Evolutionary conservation across 1,140 invertebrate genomes (phyloP).

Genomic region (Sycophila sp.): DNA sequence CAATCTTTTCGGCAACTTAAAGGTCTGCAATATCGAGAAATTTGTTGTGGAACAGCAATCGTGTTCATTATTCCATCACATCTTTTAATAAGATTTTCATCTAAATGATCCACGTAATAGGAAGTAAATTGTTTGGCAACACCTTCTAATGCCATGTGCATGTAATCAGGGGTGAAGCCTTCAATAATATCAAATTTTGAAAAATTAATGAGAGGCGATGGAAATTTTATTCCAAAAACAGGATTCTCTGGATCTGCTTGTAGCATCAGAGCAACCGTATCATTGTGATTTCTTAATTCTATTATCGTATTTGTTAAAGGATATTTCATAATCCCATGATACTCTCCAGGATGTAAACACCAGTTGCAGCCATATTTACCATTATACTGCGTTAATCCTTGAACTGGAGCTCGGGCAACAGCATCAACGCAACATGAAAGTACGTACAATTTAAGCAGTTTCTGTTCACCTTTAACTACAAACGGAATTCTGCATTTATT

Average conservation of each 20-base stretch:
- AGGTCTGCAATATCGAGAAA: constrained; percentile 5
- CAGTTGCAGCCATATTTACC: constrained; percentile 32
- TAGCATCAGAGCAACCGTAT: no score
- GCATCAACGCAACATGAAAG: constrained; percentile 28
- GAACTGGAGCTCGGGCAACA: constrained; percentile 36
- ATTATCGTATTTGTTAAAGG: no score
- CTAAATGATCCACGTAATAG: no score
- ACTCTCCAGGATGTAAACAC: constrained; percentile 35
- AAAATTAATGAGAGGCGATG: no score
- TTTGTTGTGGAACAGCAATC: constrained; percentile 28
- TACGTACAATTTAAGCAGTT: not conserved
- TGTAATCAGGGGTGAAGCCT: no score
- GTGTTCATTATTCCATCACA: constrained; percentile 10
- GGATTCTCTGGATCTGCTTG: no score
- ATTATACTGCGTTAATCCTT: constrained; percentile 35
- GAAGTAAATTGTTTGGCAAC: no score
- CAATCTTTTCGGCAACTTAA: constrained; percentile 11
- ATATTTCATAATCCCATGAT: no score
- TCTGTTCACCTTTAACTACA: not conserved
- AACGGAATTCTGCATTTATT: not conserved
- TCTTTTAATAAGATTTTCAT: constrained; percentile 21
- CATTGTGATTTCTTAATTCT: no score
- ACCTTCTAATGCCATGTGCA: no score
- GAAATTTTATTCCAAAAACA: no score
- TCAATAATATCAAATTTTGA: no score